Evolutionary conservation across 2,797 vertebrate genomes (phyloP).

Genomic region (Enteromius paludinosus): DNA sequence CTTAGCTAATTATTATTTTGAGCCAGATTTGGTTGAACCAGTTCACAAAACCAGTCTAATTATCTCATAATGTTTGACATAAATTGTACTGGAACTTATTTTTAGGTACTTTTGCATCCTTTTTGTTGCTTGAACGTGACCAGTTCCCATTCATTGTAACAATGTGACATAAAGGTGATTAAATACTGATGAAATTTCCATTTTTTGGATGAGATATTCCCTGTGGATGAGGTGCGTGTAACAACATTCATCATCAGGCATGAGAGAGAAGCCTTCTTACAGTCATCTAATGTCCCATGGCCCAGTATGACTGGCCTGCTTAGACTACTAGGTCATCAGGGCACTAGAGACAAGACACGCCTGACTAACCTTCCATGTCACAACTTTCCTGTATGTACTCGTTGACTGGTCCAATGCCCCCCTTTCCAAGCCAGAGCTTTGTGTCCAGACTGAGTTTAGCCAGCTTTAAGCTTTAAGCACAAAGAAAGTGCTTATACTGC

Average conservation of each 20-base stretch:
- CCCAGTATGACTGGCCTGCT: slow-evolving; percentile 45
- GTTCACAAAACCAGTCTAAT: background rate
- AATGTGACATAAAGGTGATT: background rate
- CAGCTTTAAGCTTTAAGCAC: slow-evolving; percentile 75
- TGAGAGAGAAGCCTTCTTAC: slow-evolving; percentile 10
- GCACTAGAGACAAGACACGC: slow-evolving; percentile 45
- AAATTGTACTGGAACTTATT: background rate
- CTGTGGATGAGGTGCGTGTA: background rate
- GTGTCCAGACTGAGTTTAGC: slow-evolving; percentile 68
- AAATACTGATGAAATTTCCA: background rate
- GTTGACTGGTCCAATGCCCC: slow-evolving; percentile 58
- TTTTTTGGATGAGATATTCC: background rate
- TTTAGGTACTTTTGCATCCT: background rate
- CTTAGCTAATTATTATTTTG: background rate
- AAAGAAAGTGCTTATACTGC: slow-evolving; percentile 75
- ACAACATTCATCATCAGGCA: background rate
- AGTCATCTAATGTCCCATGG: background rate
- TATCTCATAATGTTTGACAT: background rate
- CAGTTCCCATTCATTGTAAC: background rate
- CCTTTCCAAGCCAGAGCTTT: slow-evolving; percentile 61
- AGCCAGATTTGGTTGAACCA: background rate
- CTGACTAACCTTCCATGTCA: slow-evolving; percentile 57
- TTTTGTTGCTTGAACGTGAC: background rate
- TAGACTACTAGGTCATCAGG: slow-evolving; percentile 44
- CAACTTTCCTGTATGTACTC: slow-evolving; percentile 57